Evolutionary conservation across 2,113 vertebrate genomes (phyloP), one percentile per base, ranked within the genome.

Genomic region (Motacilla alba): DNA sequence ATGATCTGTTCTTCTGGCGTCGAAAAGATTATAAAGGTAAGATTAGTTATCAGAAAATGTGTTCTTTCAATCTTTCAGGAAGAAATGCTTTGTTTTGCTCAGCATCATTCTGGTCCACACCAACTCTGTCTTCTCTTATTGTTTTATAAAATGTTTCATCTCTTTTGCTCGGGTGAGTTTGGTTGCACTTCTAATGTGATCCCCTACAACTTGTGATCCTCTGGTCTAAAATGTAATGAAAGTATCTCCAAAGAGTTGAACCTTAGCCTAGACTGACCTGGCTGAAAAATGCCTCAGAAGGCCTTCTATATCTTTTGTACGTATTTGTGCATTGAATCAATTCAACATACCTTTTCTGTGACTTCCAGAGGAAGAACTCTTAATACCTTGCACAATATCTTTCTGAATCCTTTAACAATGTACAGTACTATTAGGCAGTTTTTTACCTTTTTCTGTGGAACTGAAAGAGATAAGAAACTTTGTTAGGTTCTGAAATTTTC

Each of bases 1-100:
- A 99, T 99, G 99, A 99, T 99, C 98, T 99, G 99, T 96, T 99
- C 99, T 85, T 99, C 99, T 3, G 99, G 99, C 0, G 99, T 99
- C 87, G 99, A 99, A 98, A 99, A 99, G 96, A 99, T 99, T 95
- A 99, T 99, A 97, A 99, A 99, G 99, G 99, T 99, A 67, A 98
- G 98, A 77, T 59, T 33, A 62, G 33, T 55, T 24, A 50, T 39
- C 41, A 79, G 59, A 53, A 91, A 92, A 87, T 13, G 11, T 43
- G 8, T 50, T 60, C 16, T 46, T 89, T 58, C 13, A 23, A 0
- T 64, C 28, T 68, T 75, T 94, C 18, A 46, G 58, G 58, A 75
- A 63, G 43, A 78, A 89, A 50, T 55, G 39, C 22, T 94, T 84
- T 41, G 22, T 79, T 82, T 90, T 67, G n/a, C 23, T 90, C 23